Base-by-base conservation (phyloP, 2,113 vertebrate genomes). In the Peucedramus taeniatus region DNA sequence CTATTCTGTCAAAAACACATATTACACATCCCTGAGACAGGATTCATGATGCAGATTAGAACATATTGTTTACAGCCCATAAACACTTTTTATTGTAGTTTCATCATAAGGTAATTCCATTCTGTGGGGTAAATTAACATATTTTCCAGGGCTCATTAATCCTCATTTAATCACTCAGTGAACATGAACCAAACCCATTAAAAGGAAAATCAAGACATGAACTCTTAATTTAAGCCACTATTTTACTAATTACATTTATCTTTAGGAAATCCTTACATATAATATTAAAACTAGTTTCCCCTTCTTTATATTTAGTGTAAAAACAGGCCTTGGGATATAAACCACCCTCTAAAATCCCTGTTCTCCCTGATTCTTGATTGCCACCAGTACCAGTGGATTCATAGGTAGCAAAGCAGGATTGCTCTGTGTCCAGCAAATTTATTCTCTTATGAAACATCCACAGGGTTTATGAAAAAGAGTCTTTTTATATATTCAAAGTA, bases 101-200 rank as follows among this genome's bases (percentile, higher is more conserved):
- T 66, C 66, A 97, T 96, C 81, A 93, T 83, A 88, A 96, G 68
- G 68, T 87, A 87, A 96, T 97, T 96, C 90, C 64, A 86, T 94
- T 94, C 92, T 95, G 92, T 89, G 45, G 31, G 97, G 74, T 60
- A 81, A 97, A 97, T 96, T 94, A 93, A 75, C 80, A 63, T 86
- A 97, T 95, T 94, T 95, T 94, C 83, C 93, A 76, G 85, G 83
- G 90, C 91, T 95, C 90, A 96, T 97, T 97, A 97, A 96, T 91
- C 70, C 94, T 97, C 94, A 96, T 97, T 96, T 94, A 91, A 59
- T 89, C 84, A 93, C 59, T 89, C 79, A 91, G 31, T 79, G 91
- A 82, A 75, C 94, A 76, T 65, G 79, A 97, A 90, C 75, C 30
- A 89, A 82, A 60, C 15, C 61, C 64, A 97, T 95, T 96, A 93